A percentile compares a stretch with the other conserved stretches of the same genome.
phyloP scores from a whole-genome alignment of 2,113 vertebrate genomes.

The Rousettus leschenaultii region DNA sequence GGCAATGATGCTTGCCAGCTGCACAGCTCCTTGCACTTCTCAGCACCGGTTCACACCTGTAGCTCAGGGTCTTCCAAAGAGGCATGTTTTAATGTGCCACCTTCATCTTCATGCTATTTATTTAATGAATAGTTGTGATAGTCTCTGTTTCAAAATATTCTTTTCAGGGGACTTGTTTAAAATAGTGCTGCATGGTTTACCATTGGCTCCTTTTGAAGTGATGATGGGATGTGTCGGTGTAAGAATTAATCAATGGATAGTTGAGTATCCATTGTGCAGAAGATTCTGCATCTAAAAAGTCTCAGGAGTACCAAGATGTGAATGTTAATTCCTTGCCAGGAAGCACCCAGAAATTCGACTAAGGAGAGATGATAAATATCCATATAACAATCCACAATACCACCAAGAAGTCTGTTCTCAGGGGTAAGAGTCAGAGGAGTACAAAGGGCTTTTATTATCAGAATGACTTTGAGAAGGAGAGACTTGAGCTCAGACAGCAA shows the following conservation, averaged over 20 bases:
- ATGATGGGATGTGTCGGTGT: neutral
- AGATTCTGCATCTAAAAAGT: neutral
- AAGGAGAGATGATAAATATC: neutral
- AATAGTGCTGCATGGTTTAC: neutral
- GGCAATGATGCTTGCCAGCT: neutral
- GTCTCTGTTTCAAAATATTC: neutral
- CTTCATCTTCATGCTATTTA: neutral
- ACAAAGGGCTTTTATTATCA: neutral
- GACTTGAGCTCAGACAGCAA: neutral
- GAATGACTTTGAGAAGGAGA: neutral
- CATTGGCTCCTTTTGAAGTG: neutral
- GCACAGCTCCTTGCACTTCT: neutral
- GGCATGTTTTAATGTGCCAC: neutral
- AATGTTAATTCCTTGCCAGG: neutral
- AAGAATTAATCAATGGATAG: neutral
- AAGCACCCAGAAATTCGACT: neutral
- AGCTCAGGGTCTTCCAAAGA: neutral
- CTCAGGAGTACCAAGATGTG: neutral
- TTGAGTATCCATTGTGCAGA: neutral
- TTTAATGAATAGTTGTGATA: neutral
- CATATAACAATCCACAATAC: neutral
- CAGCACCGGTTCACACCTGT: neutral
- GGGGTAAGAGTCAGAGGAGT: neutral
- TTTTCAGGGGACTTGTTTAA: slow-evolving; percentile 15
- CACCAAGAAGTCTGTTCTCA: neutral